Conservation (phyloP, 2,888 invertebrate species). For the Dasysyrphus albostriatus region DNA sequence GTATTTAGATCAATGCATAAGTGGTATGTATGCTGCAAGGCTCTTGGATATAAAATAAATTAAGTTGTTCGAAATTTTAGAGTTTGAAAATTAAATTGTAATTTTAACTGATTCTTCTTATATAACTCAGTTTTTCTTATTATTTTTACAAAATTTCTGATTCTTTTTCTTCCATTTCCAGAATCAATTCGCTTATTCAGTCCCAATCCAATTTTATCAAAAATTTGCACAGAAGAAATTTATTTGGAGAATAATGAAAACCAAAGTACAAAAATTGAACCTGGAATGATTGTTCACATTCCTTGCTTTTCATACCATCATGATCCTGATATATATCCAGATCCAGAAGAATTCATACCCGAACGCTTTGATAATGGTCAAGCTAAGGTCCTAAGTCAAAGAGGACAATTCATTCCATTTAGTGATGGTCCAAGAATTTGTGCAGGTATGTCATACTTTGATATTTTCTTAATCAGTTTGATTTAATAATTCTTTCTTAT, state of each 20-base stretch:
- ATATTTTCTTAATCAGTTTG: background rate
- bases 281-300: slow-evolving; percentile 80
- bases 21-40: slow-evolving; percentile 78
- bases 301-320: slow-evolving; percentile 81
- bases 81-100: too few species aligned
- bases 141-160: too few species aligned
- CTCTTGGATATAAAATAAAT: too few species aligned
- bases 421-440: slow-evolving; percentile 82
- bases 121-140: too few species aligned
- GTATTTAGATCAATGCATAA: slow-evolving; percentile 80
- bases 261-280: slow-evolving; percentile 77
- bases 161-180: slow-evolving; percentile 32
- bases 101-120: too few species aligned
- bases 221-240: slow-evolving; percentile 78
- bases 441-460: slow-evolving; percentile 77
- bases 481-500: background rate
- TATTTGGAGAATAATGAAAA: slow-evolving; percentile 70
- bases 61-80: too few species aligned
- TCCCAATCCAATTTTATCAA: slow-evolving; percentile 78
- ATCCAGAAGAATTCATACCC: slow-evolving; percentile 79
- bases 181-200: slow-evolving; percentile 80
- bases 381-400: slow-evolving; percentile 77
- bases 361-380: slow-evolving; percentile 80
- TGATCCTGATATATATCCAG: slow-evolving; percentile 78
- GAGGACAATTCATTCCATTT: slow-evolving; percentile 80